Evolutionary conservation across 2,888 invertebrate genomes (phyloP).

Genomic region (Neria commutata): DNA sequence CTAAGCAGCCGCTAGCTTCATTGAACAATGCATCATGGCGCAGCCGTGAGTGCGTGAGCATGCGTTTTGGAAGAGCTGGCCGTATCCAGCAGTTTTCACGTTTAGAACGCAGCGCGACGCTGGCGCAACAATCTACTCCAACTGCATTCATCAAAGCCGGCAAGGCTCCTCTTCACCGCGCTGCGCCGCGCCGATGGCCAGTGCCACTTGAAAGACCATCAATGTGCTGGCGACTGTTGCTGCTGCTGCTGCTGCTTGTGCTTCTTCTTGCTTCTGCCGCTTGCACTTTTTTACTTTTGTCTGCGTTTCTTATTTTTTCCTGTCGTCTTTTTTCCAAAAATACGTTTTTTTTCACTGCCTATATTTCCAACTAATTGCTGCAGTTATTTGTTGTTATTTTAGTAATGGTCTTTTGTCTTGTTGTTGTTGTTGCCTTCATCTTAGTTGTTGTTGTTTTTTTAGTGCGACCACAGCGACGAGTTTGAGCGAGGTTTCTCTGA

Average conservation of each 20-base stretch:
- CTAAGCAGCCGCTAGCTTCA: no score
- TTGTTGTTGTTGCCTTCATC: not conserved
- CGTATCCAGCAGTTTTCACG: not conserved
- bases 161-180: not conserved
- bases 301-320: conserved; percentile 9
- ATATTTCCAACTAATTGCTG: conserved; percentile 9
- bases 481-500: conserved; percentile 21
- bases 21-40: conserved; percentile 2
- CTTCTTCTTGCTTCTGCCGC: no score
- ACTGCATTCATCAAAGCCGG: not conserved
- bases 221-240: no score
- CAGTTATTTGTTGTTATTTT: conserved; percentile 9
- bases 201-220: no score
- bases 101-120: not conserved
- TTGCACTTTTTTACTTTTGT: no score
- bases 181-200: not conserved
- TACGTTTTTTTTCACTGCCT: not conserved
- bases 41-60: not conserved
- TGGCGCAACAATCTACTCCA: not conserved
- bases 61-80: not conserved
- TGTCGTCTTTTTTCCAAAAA: conserved; percentile 8
- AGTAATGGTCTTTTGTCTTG: no score
- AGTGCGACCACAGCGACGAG: not conserved
- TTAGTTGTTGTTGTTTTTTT: not conserved
- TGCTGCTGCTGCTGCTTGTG: no score